Evolutionary conservation across 2,797 vertebrate genomes (phyloP), one percentile per base, ranked within the genome.

Genomic region (Danio choprae): DNA sequence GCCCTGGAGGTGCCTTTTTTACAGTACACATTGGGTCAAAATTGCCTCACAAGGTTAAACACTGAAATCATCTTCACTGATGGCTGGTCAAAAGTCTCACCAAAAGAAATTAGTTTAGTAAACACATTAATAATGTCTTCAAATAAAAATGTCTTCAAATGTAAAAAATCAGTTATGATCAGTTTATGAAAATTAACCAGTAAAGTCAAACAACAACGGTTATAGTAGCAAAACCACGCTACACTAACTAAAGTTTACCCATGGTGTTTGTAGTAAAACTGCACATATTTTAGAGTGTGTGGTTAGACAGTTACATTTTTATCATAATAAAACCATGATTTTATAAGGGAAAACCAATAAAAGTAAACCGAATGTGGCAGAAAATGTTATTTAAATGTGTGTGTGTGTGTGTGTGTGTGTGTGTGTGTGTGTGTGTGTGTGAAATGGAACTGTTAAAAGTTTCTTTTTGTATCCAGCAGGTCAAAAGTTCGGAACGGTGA

Each of bases 401-500:
- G 40, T 64, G 11, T 44, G 6, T n/a, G n/a, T n/a, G n/a, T n/a
- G n/a, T n/a, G n/a, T n/a, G n/a, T n/a, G n/a, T n/a, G n/a, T n/a
- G n/a, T n/a, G n/a, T n/a, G n/a, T n/a, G n/a, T n/a, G n/a, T n/a
- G n/a, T 1, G 36, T 15, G n/a, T 56, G 40, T 64, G 11, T 44
- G 6, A 5, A 11, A 46, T 12, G 1, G 12, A 6, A 12, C 18
- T 20, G 4, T 55, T 40, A 53, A 64, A 18, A n/a, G 20, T 13
- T 18, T 67, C 1, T 46, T 77, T 44, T 67, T 46, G 13, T 76
- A 43, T 40, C 15, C 15, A 46, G 40, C 20, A 77, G 74, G 15
- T 72, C 20, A 72, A 7, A 44, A 29, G 40, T 56, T 77, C 11
- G 44, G 58, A 67, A 44, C 20, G 3, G 44, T 74, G 51, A 67